Percentiles rank a stretch among this genome's conserved stretches.
These are phyloP conservation scores for Morpho helenor DNA, from an alignment of 2,888 invertebrate genomes.

Conservation along the genomic window DNA sequence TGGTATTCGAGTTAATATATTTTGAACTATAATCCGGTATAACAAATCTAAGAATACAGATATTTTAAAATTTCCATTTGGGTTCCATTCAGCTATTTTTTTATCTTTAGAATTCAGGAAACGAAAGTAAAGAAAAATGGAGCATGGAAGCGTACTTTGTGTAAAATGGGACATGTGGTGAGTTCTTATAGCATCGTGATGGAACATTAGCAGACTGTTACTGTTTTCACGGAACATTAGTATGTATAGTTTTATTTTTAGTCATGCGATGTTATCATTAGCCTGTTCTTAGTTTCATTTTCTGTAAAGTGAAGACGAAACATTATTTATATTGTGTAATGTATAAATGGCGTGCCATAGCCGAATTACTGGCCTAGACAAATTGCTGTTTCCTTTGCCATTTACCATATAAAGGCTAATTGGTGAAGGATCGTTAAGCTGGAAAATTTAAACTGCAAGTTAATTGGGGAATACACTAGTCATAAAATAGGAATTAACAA, in stretches of 20 bases:
- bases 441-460: not conserved
- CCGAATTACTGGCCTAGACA: constrained; percentile 60
- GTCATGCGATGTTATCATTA: constrained; percentile 61
- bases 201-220: not conserved
- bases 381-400: constrained; percentile 65
- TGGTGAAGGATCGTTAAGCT: constrained; percentile 17
- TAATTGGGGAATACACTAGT: too few species aligned
- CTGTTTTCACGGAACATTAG: not conserved
- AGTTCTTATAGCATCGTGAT: not conserved
- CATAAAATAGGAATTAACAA: too few species aligned
- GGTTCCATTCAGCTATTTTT: too few species aligned
- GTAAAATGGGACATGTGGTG: too few species aligned
- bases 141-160: too few species aligned
- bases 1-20: too few species aligned
- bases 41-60: too few species aligned
- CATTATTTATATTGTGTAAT: constrained; percentile 76
- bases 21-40: too few species aligned
- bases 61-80: too few species aligned
- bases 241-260: constrained; percentile 2
- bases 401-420: constrained; percentile 39
- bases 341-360: constrained; percentile 71
- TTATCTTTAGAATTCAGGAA: too few species aligned
- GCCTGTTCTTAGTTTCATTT: constrained; percentile 56
- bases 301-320: constrained; percentile 63
- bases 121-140: too few species aligned